Evolutionary conservation across 1,140 invertebrate genomes (phyloP), one percentile per base, ranked within the genome.

Genomic region (Eriocheir sinensis): DNA sequence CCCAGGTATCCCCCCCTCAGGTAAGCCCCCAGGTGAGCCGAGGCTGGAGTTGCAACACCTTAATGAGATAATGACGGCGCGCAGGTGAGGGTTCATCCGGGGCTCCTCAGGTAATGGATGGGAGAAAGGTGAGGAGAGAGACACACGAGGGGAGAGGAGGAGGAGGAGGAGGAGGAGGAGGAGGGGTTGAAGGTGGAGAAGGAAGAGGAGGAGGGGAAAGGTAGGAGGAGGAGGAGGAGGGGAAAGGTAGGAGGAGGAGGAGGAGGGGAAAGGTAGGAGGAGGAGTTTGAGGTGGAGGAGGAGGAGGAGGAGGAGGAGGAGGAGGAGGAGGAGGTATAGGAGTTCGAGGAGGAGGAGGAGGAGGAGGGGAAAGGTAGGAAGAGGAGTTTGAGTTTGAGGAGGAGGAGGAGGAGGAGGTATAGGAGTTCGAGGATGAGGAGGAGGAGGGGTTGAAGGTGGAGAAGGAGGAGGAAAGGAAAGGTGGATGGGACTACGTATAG

Each of bases 11-110:
- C 60, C 8, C 60, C 21, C 27, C 21, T n/a, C 17, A 72, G 27
- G 21, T n/a, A 4, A 27, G 21, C 4, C 60, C 4, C 60, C 12
- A 12, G 12, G 48, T 53, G 48, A n/a, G 48, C 60, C 17, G 60
- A n/a, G n/a, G 21, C 60, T 72, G 21, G 60, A 21, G 60, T 72
- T 72, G 60, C 60, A 72, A 72, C 60, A 72, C 60, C 60, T 72
- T 72, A 72, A 72, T 72, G 60, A 72, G 60, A 72, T 72, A 72
- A 72, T 72, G 60, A n/a, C 60, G 86, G 38, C 2, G 86, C n/a
- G 86, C 36, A 44, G 86, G 86, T 34, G 83, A 81, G 80, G 34
- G 83, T 81, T 81, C 34, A 36, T 17, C 30, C 3, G 38, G 38
- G 79, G 60, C 17, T 4, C 21, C 60, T 72, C 60, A 72, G 60